phyloP scores from a whole-genome alignment of 2,113 vertebrate species.

The Castor canadensis region DNA sequence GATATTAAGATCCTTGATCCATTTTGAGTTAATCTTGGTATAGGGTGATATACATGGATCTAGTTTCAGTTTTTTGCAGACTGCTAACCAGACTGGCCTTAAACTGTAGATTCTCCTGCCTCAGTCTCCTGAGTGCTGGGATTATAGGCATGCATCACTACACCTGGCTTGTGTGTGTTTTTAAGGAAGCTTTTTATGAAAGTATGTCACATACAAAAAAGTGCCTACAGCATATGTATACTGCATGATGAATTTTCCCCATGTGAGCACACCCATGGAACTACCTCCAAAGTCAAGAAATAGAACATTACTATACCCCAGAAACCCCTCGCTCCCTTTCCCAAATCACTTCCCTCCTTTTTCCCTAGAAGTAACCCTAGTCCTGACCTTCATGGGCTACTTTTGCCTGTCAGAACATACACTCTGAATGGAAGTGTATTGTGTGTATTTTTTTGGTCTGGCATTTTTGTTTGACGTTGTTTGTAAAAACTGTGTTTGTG shows the following conservation, averaged over 20 bases:
- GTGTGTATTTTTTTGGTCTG: not conserved
- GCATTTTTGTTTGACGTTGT: not conserved
- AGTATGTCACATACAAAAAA: not conserved
- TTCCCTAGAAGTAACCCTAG: not conserved
- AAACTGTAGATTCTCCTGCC: too few relatives aligned
- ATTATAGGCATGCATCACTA: too few relatives aligned
- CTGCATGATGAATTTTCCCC: not conserved
- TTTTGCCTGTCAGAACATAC: not conserved
- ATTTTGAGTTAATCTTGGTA: too few relatives aligned
- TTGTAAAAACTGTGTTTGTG: not conserved
- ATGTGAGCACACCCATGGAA: not conserved
- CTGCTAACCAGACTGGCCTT: too few relatives aligned
- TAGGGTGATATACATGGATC: too few relatives aligned
- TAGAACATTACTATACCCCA: not conserved
- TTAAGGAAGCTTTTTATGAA: constrained; percentile 25
- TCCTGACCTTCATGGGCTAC: not conserved
- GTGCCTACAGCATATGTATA: not conserved
- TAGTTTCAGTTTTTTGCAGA: too few relatives aligned
- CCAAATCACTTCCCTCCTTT: not conserved
- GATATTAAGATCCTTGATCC: too few relatives aligned
- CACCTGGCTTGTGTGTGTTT: not conserved
- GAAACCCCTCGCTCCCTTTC: not conserved
- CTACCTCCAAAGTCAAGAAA: not conserved
- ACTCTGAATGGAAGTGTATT: not conserved
- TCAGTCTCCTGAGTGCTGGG: too few relatives aligned